A percentile compares a stretch with the other conserved stretches of the same genome.
phyloP scores from a whole-genome alignment of 2,888 invertebrate species.

The Exephanes ischioxanthus region DNA sequence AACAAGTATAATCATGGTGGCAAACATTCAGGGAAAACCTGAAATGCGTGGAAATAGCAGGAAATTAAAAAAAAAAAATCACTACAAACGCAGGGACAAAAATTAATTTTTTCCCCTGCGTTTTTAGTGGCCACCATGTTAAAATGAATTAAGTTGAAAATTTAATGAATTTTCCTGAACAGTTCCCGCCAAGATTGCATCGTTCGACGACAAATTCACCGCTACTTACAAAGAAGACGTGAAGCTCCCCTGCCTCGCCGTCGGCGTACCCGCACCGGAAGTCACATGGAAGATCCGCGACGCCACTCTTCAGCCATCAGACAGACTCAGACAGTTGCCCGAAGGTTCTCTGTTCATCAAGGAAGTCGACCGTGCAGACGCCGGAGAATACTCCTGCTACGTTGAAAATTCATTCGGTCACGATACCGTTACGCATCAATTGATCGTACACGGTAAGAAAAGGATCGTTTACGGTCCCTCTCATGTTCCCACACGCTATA shows the following conservation, averaged over 20 bases:
- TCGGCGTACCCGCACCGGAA: constrained; percentile 95
- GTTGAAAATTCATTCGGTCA: constrained; percentile 97
- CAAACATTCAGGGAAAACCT: neutral
- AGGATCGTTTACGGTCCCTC: neutral
- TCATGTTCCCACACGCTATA: constrained; percentile 45
- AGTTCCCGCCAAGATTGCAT: constrained; percentile 98
- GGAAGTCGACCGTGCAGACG: constrained; percentile 95
- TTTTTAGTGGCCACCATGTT: too few relatives aligned
- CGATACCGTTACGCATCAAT: constrained; percentile 95
- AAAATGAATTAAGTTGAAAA: too few relatives aligned
- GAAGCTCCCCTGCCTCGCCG: constrained; percentile 95
- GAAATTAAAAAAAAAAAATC: too few relatives aligned
- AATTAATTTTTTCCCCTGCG: neutral
- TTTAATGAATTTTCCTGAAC: constrained; percentile 39
- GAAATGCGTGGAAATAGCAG: neutral
- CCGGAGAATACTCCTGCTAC: constrained; percentile 97
- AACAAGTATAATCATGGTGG: neutral
- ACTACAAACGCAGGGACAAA: too few relatives aligned
- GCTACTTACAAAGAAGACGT: constrained; percentile 97
- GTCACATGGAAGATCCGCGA: constrained; percentile 94
- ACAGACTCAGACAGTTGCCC: constrained; percentile 93
- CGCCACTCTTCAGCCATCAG: constrained; percentile 91
- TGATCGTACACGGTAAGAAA: constrained; percentile 92
- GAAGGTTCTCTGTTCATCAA: constrained; percentile 97
- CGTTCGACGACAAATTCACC: constrained; percentile 97